A percentile compares a stretch with the other conserved stretches of the same genome.
Conservation (phyloP, 2,113 vertebrate genomes). For the Toxotes chatareus region DNA sequence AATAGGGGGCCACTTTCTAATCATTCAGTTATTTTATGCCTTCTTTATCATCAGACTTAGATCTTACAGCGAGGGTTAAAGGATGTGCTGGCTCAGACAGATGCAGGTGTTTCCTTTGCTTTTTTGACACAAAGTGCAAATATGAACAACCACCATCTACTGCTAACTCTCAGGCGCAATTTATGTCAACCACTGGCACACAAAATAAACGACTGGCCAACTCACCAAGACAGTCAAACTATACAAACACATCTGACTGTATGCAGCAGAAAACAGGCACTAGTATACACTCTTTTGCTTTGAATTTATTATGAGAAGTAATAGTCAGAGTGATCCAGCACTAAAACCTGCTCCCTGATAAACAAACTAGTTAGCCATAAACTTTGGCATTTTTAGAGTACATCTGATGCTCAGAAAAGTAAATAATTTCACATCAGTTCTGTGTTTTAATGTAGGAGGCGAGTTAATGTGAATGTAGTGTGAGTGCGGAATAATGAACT, state of each 20-base stretch:
- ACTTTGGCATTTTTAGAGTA: neutral
- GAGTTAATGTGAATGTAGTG: neutral
- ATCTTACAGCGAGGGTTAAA: constrained; percentile 19
- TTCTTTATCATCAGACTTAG: constrained; percentile 34
- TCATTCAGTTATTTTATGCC: constrained; percentile 30
- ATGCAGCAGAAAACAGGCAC: neutral
- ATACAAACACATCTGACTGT: neutral
- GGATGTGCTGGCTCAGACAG: constrained; percentile 15
- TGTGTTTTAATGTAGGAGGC: neutral
- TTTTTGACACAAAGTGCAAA: constrained; percentile 20
- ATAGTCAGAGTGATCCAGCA: neutral
- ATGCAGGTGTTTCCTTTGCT: constrained; percentile 24
- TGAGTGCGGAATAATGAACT: constrained; percentile 1
- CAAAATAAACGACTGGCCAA: neutral
- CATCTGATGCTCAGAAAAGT: neutral
- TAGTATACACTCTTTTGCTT: neutral
- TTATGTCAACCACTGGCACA: neutral
- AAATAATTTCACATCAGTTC: neutral
- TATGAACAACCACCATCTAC: neutral
- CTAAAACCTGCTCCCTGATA: neutral
- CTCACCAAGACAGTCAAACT: neutral
- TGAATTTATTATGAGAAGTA: neutral
- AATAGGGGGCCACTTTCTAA: constrained; percentile 37
- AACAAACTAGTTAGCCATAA: neutral
- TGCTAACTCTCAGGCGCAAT: neutral